Percentiles rank a stretch among this genome's conserved stretches.
These are phyloP conservation scores for Nemapogon koenigi DNA, from an alignment of 2,888 invertebrate species.

Conservation along the genomic window DNA sequence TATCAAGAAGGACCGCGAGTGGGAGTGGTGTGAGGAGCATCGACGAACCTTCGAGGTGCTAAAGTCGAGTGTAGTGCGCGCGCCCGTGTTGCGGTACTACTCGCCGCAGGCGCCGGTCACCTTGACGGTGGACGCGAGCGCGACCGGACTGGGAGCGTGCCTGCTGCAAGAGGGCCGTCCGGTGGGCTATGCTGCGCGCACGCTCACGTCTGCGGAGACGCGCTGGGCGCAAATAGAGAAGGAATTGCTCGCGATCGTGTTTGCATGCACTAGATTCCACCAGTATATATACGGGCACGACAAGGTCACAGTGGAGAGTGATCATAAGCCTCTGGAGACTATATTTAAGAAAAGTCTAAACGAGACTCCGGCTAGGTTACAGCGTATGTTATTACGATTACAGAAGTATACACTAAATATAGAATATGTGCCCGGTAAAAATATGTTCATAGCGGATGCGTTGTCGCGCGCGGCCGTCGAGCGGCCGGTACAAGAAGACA, in stretches of 20 bases:
- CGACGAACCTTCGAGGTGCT: constrained; percentile 7
- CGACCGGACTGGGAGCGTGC: constrained; percentile 12
- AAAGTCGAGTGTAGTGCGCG: constrained; percentile 2
- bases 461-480: constrained; percentile 20
- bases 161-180: constrained; percentile 13
- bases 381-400: constrained; percentile 22
- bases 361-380: constrained; percentile 20
- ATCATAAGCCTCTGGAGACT: constrained; percentile 25
- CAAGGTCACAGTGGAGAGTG: constrained; percentile 20
- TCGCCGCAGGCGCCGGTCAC: constrained; percentile 9
- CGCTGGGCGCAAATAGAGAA: constrained; percentile 17
- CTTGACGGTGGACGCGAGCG: constrained; percentile 14
- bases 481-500: constrained; percentile 9
- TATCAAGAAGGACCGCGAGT: constrained; percentile 10
- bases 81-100: constrained; percentile 13
- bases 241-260: constrained; percentile 17
- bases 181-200: constrained; percentile 13
- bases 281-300: constrained; percentile 19
- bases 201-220: constrained; percentile 13
- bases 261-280: constrained; percentile 16
- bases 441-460: constrained; percentile 23
- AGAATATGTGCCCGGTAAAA: constrained; percentile 21
- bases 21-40: constrained; percentile 9
- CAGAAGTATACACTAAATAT: constrained; percentile 21
- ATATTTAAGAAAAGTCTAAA: constrained; percentile 22